Percentiles rank a stretch among this genome's conserved stretches.
phyloP scores from a whole-genome alignment of 2,797 vertebrate species.

The Acanthopagrus latus region DNA sequence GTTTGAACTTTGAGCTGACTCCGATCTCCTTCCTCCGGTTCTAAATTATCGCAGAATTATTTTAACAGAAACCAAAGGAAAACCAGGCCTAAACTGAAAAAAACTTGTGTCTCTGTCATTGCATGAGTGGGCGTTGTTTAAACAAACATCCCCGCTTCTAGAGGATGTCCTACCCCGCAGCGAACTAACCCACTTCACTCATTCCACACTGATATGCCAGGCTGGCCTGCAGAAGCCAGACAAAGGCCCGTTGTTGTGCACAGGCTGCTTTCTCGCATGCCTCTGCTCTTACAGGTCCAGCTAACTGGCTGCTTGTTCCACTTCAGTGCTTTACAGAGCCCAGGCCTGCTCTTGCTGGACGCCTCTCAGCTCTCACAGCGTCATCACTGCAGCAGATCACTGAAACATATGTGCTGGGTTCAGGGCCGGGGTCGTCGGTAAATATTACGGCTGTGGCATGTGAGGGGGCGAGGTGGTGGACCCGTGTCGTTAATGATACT shows the following conservation, averaged over 20 bases:
- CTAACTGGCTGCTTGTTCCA: constrained; percentile 28
- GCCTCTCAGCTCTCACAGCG: constrained; percentile 20
- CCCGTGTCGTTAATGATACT: constrained; percentile 16
- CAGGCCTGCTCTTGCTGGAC: constrained; percentile 36
- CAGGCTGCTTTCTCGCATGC: constrained; percentile 67
- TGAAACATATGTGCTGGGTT: constrained; percentile 15
- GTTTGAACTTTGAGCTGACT: too few species aligned
- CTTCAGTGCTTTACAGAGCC: constrained; percentile 33
- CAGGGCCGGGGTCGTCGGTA: constrained; percentile 6
- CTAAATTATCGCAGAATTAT: too few species aligned
- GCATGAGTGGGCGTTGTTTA: constrained; percentile 64
- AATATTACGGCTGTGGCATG: constrained; percentile 17
- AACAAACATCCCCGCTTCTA: constrained; percentile 75
- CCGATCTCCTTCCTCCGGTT: too few species aligned
- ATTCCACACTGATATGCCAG: constrained; percentile 79
- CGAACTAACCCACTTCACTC: constrained; percentile 72
- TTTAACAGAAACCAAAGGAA: background rate
- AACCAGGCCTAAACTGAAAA: constrained; percentile 29
- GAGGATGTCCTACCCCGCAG: constrained; percentile 70
- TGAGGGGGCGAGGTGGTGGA: background rate
- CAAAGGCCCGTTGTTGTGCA: constrained; percentile 82
- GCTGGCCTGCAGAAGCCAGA: constrained; percentile 64
- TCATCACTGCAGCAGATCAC: constrained; percentile 28
- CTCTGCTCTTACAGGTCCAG: constrained; percentile 58
- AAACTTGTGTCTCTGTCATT: constrained; percentile 37